Percentiles rank a stretch among this genome's conserved stretches.
Evolutionary conservation across 2,113 vertebrate species (phyloP).

Genomic region (Andinoacara biseriatus): DNA sequence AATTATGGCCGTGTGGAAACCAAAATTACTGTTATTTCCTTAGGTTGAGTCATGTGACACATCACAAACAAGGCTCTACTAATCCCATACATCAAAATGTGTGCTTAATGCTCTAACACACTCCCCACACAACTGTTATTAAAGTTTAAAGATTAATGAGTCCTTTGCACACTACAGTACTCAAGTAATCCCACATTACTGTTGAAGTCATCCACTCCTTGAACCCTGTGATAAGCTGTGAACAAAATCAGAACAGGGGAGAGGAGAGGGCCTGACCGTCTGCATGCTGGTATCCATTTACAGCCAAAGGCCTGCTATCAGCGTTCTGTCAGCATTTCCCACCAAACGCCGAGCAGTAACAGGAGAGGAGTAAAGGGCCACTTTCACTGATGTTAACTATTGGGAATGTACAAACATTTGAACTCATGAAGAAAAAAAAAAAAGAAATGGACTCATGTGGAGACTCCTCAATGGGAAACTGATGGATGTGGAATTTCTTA

Average conservation of each 20-base stretch:
- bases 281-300: slow-evolving; percentile 33
- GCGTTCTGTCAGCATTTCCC: slow-evolving; percentile 40
- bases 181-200: slow-evolving; percentile 23
- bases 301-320: slow-evolving; percentile 27
- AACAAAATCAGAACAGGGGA: slow-evolving; percentile 26
- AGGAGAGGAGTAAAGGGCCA: slow-evolving; percentile 14
- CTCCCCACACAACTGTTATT: slow-evolving; percentile 26
- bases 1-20: slow-evolving; percentile 24
- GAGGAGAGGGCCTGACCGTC: slow-evolving; percentile 6
- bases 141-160: slow-evolving; percentile 34
- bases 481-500: slow-evolving; percentile 35
- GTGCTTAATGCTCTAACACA: not conserved
- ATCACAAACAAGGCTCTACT: slow-evolving; percentile 34
- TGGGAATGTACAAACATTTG: slow-evolving; percentile 57
- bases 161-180: slow-evolving; percentile 33
- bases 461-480: not conserved
- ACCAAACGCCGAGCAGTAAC: slow-evolving; percentile 29
- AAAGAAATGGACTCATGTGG: not conserved
- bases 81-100: slow-evolving; percentile 14
- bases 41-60: slow-evolving; percentile 29
- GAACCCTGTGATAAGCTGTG: slow-evolving; percentile 33
- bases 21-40: slow-evolving; percentile 58
- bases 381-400: slow-evolving; percentile 29
- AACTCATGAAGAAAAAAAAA: slow-evolving; percentile 38
- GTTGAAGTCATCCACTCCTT: slow-evolving; percentile 27